Evolutionary conservation across 2,113 vertebrate species (phyloP).

Genomic region (Corydoras maculifer): DNA sequence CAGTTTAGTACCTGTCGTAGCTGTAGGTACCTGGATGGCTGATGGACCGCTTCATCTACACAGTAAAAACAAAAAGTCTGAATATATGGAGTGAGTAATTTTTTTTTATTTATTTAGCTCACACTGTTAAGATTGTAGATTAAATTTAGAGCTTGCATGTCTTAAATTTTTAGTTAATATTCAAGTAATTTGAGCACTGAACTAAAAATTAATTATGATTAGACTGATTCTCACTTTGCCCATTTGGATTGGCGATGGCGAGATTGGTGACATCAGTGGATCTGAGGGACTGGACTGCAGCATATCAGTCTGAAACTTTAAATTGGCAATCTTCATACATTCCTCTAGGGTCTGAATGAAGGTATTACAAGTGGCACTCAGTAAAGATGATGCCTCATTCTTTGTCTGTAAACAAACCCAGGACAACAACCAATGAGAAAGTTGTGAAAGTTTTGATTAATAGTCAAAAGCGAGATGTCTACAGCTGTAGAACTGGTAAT

Average conservation of each 20-base stretch:
- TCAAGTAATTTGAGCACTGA: neutral
- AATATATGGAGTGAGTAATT: too few species aligned
- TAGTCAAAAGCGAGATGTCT: too few species aligned
- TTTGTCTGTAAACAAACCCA: constrained; percentile 67
- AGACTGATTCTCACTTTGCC: constrained; percentile 55
- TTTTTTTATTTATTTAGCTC: too few species aligned
- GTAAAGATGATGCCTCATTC: constrained; percentile 82
- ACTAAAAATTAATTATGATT: neutral
- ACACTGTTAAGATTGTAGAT: too few species aligned
- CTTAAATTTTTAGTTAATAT: too few species aligned
- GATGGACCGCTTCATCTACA: constrained; percentile 72
- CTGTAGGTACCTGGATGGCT: constrained; percentile 71
- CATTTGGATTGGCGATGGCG: constrained; percentile 81
- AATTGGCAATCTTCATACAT: constrained; percentile 91
- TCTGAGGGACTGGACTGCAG: constrained; percentile 64
- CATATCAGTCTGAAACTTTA: constrained; percentile 86
- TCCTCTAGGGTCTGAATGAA: constrained; percentile 95
- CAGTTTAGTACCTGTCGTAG: constrained; percentile 61
- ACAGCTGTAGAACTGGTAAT: too few species aligned
- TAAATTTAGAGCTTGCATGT: too few species aligned
- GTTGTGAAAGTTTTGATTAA: too few species aligned
- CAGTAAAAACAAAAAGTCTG: constrained; percentile 2
- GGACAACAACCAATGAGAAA: neutral
- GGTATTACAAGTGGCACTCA: constrained; percentile 92
- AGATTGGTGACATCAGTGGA: constrained; percentile 77